Evolutionary conservation across 2,113 vertebrate species (phyloP).

Genomic region (Gallinago undulata): DNA sequence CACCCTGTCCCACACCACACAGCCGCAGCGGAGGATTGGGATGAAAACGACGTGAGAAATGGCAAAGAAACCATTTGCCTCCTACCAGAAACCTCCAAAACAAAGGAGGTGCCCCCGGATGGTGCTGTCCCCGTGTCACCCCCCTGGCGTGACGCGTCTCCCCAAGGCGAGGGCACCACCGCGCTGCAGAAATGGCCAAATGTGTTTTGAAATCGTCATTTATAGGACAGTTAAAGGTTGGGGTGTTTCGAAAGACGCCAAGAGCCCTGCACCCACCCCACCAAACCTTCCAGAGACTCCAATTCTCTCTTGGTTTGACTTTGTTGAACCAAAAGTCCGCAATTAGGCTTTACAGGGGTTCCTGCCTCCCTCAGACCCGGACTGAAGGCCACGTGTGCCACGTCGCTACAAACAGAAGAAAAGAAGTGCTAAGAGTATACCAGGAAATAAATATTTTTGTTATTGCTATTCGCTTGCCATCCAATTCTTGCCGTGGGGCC

Average conservation of each 20-base stretch:
- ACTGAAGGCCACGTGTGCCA: neutral
- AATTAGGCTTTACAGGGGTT: neutral
- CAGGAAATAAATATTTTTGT: neutral
- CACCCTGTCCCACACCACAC: neutral
- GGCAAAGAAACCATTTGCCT: fast-evolving
- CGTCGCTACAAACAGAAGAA: neutral
- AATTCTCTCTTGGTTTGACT: neutral
- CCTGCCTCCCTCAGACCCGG: neutral
- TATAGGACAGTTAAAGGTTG: neutral
- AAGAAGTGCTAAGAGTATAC: neutral
- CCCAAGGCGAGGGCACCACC: fast-evolving
- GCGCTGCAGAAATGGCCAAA: fast-evolving
- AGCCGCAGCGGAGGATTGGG: fast-evolving
- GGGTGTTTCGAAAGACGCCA: neutral
- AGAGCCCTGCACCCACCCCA: neutral
- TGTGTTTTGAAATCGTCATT: fast-evolving
- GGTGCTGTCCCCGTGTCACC: no score
- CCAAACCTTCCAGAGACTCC: neutral
- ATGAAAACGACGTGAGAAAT: fast-evolving
- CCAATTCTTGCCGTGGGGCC: neutral
- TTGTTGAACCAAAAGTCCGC: neutral
- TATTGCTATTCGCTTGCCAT: neutral
- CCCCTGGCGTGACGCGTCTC: fast-evolving
- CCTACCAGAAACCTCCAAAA: no score
- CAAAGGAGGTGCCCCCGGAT: fast-evolving